Evolutionary conservation across 2,888 invertebrate species (phyloP).

Genomic region (Pristionchus maxplancki): DNA sequence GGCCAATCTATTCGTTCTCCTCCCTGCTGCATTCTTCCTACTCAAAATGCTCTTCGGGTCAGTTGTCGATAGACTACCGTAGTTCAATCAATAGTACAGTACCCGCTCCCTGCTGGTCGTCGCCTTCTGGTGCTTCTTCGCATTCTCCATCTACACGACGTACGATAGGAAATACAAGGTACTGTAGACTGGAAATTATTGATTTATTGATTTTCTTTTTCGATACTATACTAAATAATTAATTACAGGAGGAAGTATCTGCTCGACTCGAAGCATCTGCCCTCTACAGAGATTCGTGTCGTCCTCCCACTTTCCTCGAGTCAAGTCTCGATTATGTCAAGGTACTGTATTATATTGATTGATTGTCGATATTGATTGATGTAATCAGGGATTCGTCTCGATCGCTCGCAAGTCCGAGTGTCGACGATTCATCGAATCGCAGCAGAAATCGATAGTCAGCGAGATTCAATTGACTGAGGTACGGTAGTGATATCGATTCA

Average conservation of each 20-base stretch:
- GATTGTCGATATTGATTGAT: neutral
- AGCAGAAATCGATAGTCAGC: conserved; percentile 32
- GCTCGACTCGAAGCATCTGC: conserved; percentile 36
- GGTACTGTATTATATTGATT: neutral
- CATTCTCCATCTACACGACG: conserved; percentile 37
- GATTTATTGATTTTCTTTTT: neutral
- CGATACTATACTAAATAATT: no score
- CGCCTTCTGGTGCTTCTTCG: conserved; percentile 30
- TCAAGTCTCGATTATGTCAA: conserved; percentile 15
- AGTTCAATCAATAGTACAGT: neutral
- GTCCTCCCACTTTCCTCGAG: conserved; percentile 30
- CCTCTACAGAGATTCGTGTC: conserved; percentile 32
- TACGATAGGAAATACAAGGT: conserved; percentile 46
- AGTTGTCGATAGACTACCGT: neutral
- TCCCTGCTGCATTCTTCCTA: conserved; percentile 40
- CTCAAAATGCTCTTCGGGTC: conserved; percentile 47
- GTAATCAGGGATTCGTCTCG: conserved; percentile 30
- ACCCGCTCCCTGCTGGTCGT: conserved; percentile 42
- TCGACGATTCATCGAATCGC: conserved; percentile 44
- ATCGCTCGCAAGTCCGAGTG: conserved; percentile 31
- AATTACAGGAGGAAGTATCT: conserved; percentile 30
- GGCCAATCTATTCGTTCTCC: conserved; percentile 27
- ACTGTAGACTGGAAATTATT: neutral
- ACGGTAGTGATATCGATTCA: neutral
- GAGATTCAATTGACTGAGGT: conserved; percentile 46